phyloP scores from a whole-genome alignment of 2,113 vertebrate species.

The Arothron firmamentum region DNA sequence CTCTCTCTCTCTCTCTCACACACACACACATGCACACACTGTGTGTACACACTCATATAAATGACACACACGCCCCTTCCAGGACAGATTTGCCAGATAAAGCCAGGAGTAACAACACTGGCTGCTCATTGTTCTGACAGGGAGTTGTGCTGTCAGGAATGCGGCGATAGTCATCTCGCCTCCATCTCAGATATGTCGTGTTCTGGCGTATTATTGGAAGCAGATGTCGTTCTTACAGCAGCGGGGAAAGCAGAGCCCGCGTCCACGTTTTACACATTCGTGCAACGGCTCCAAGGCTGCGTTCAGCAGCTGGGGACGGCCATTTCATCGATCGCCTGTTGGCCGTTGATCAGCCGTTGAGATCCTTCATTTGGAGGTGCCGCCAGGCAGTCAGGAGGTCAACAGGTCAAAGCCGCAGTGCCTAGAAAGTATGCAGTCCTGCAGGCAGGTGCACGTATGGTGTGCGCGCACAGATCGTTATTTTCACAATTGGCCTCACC shows the following conservation, averaged over 20 bases:
- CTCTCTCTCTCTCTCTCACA: background rate
- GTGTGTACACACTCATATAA: background rate
- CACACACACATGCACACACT: constrained; percentile 4
- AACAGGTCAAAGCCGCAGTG: constrained; percentile 1
- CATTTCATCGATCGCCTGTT: too few relatives aligned
- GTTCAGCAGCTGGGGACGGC: too few relatives aligned
- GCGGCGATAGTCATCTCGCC: constrained; percentile 58
- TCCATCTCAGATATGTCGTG: constrained; percentile 46
- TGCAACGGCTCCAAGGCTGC: constrained; percentile 1
- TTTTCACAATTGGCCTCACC: constrained; percentile 25
- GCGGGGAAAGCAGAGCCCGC: background rate
- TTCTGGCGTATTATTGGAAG: constrained; percentile 57
- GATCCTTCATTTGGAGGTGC: background rate
- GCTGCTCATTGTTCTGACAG: constrained; percentile 58
- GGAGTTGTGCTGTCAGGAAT: constrained; percentile 57
- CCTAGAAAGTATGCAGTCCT: constrained; percentile 7
- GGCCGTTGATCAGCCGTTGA: too few relatives aligned
- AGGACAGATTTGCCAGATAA: constrained; percentile 53
- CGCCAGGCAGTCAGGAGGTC: constrained; percentile 4
- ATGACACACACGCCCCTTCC: constrained; percentile 37
- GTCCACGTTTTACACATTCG: constrained; percentile 27
- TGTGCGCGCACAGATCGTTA: background rate
- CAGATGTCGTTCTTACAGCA: constrained; percentile 58
- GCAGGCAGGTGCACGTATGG: constrained; percentile 23
- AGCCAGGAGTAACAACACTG: constrained; percentile 50